Base-by-base conservation (phyloP, 2,888 invertebrate species). In the Arge pagana region DNA sequence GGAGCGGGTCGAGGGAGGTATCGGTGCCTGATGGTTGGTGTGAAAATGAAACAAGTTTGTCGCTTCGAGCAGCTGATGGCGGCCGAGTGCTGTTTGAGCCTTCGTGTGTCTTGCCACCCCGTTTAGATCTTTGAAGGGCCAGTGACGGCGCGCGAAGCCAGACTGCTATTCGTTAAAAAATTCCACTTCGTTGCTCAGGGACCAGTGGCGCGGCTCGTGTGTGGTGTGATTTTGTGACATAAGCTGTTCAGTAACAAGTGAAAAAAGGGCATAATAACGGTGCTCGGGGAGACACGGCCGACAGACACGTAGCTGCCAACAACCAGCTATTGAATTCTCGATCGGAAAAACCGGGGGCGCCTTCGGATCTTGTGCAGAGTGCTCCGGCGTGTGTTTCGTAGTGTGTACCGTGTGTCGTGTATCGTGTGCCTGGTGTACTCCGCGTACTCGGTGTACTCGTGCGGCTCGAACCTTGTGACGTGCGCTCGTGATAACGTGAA, bases 31-130 rank as follows among this genome's bases (percentile, higher is more conserved):
- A 65, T 61, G 61, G 58, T 56, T 58, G 50, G 58, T 63, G 61
- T 64, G 59, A 68, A 69, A 67, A 70, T 70, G 70, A 70, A 64
- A 68, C 60, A 62, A 61, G 65, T 63, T 64, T 66, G 63, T 66
- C 63, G 66, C 60, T 63, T 53, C 66, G 67, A 70, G 71, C 72
- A 72, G 72, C 72, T 72, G 72, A 72, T 71, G 72, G 72, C 71
- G 67, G 70, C 66, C 67, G 66, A 64, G 65, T 62, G 64, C 64
- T 64, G 60, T 63, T 62, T 60, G 59, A 63, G 66, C 65, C 61
- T 64, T 62, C 55, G 60, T 64, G 63, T 64, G 56, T 58, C 60
- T 54, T 43, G 53, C 56, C 53, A 59, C 52, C 45, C 55, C 43
- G 48, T 43, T 45, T 51, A 39, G 42, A 48, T 43, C 48, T 52